These are phyloP conservation scores for Drosophila subsilvestris DNA, from an alignment of 2,888 invertebrate species.

Conservation along the genomic window DNA sequence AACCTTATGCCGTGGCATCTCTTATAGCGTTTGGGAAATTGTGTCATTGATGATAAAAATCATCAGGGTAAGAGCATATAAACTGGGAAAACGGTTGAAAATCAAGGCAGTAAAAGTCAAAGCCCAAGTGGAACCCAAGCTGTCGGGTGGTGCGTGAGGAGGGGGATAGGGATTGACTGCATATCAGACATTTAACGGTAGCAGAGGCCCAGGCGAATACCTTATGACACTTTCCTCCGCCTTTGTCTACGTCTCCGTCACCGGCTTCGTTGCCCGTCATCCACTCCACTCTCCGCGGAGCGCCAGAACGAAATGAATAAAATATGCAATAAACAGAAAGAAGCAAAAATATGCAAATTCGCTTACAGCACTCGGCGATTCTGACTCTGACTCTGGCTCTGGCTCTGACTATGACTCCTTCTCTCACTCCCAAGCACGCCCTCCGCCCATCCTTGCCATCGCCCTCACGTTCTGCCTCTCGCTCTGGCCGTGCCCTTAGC, in stretches of 20 bases:
- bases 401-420: background rate
- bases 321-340: conserved; percentile 76
- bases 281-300: conserved; percentile 26
- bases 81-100: conserved; percentile 29
- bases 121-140: conserved; percentile 40
- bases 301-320: conserved; percentile 77
- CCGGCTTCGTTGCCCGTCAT: conserved; percentile 21
- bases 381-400: background rate
- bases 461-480: background rate
- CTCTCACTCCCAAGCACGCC: background rate
- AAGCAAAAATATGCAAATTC: conserved; percentile 71
- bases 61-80: conserved; percentile 19
- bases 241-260: too few species aligned
- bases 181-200: background rate
- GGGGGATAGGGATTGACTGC: background rate
- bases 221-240: conserved; percentile 72
- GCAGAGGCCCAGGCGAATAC: conserved; percentile 44
- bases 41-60: conserved; percentile 54
- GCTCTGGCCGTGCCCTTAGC: background rate
- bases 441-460: background rate
- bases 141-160: conserved; percentile 2
- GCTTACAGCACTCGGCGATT: conserved; percentile 43
- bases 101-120: conserved; percentile 11
- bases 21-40: conserved; percentile 19
- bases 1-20: too few species aligned